Evolutionary conservation across 2,888 invertebrate genomes (phyloP).

Genomic region (Corbicula japonica): DNA sequence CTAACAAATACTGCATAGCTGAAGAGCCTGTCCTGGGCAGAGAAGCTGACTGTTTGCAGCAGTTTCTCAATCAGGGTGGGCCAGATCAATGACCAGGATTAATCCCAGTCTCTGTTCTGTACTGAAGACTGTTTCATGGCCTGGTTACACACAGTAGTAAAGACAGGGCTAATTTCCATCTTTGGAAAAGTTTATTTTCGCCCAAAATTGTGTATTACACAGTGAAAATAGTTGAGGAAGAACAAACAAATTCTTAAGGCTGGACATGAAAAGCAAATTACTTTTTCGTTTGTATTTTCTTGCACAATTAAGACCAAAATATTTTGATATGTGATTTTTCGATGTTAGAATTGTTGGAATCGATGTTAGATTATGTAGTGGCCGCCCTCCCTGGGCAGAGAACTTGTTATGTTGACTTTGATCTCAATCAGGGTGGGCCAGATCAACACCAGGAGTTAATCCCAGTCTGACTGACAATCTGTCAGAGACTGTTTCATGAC

Average conservation of each 20-base stretch:
- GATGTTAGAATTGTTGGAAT: no score
- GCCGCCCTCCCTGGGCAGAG: slow-evolving; percentile 44
- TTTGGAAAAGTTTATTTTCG: no score
- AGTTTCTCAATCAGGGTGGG: slow-evolving; percentile 57
- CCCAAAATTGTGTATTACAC: no score
- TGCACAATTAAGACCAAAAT: no score
- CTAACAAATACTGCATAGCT: no score
- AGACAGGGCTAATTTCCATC: no score
- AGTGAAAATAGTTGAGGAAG: no score
- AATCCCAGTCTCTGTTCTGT: slow-evolving; percentile 47
- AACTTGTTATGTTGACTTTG: slow-evolving; percentile 5
- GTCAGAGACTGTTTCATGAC: slow-evolving; percentile 42
- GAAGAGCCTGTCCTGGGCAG: slow-evolving; percentile 32
- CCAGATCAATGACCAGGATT: slow-evolving; percentile 32
- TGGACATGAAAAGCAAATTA: no score
- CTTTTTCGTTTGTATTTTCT: no score
- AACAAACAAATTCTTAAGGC: no score
- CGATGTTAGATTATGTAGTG: no score
- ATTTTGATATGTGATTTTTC: no score
- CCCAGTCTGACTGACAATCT: slow-evolving; percentile 31
- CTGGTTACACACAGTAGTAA: slow-evolving; percentile 36
- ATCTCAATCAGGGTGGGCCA: slow-evolving; percentile 38
- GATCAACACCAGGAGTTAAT: slow-evolving; percentile 34
- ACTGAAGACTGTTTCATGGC: slow-evolving; percentile 49
- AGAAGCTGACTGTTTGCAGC: slow-evolving; percentile 12